Base-by-base conservation (phyloP, 2,888 invertebrate species). In the Hymenopus coronatus region DNA sequence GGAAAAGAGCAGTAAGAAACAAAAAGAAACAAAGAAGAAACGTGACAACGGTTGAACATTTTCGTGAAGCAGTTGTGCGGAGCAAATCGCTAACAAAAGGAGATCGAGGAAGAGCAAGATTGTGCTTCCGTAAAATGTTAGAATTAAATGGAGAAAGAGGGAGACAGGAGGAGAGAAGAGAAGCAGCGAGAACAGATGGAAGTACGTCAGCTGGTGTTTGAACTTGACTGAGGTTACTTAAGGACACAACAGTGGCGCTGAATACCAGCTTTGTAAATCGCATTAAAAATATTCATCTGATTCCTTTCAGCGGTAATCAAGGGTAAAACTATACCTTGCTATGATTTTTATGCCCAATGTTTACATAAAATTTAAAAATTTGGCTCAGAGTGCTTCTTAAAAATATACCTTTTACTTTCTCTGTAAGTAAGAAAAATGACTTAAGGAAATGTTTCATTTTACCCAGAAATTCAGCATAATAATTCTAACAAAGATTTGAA, bases 41-140 rank as follows among this genome's bases (percentile, higher is more conserved):
- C 87, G 87, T 87, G 87, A 87, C 87, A 82, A 85, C n/a, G 40
- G 85, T 54, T 85, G 85, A 85, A 33, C 70, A 86, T 81, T 81
- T 86, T 86, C 82, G 87, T 82, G 87, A 87, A 82, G 87, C 87
- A 87, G 87, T 87, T 87, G 87, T 87, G 82, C 87, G 87, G 82
- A 87, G 28, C 87, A 25, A 87, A 87, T 87, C 82, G 87, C 87
- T n/a, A n/a, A 87, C 87, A 87, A 87, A 70, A 87, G 87, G 12
- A 33, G 87, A 81, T 81, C 27, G 12, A 81, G 46, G 28, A 28
- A 81, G 25, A 81, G 85, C 15, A 3, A 33, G 3, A 14, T 27
- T 82, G 33, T 40, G 82, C n/a, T 87, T 87, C 87, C 87, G 87
- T 87, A 87, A 87, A 82, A 82, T 30, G 81, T 82, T 82, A 3